Conservation (phyloP, 2,888 invertebrate genomes). For the Beris morrisii region DNA sequence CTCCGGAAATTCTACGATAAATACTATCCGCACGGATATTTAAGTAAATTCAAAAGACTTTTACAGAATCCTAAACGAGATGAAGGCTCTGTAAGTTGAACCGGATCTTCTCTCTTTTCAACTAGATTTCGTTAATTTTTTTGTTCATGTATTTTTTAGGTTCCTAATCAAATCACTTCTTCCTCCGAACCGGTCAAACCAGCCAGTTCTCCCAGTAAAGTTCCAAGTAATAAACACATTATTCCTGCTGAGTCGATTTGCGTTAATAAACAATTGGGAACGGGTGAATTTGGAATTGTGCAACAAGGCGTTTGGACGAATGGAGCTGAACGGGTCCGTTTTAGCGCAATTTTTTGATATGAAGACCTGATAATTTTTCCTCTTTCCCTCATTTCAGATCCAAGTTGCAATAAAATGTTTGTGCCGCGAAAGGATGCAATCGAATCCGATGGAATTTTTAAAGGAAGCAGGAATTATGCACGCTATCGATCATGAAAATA, state of each 20-base stretch:
- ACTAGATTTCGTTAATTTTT: too few relatives aligned
- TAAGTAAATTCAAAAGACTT: slow-evolving; percentile 87
- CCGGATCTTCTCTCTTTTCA: not conserved
- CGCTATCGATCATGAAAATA: slow-evolving; percentile 94
- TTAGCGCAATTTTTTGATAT: not conserved
- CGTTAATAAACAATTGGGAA: slow-evolving; percentile 92
- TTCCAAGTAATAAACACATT: slow-evolving; percentile 75
- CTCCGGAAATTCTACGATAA: slow-evolving; percentile 92
- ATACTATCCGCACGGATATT: slow-evolving; percentile 90
- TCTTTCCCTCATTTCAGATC: slow-evolving; percentile 65
- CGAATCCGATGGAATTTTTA: slow-evolving; percentile 93
- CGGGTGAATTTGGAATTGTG: slow-evolving; percentile 97
- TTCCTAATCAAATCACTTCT: slow-evolving; percentile 61
- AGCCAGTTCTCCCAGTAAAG: slow-evolving; percentile 53
- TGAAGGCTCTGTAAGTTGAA: slow-evolving; percentile 55
- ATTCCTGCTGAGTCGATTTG: slow-evolving; percentile 88
- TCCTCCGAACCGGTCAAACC: slow-evolving; percentile 70
- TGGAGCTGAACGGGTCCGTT: slow-evolving; percentile 81
- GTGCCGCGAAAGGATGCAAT: slow-evolving; percentile 91
- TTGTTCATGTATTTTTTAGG: slow-evolving; percentile 21
- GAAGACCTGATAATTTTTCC: slow-evolving; percentile 45
- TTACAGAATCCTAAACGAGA: slow-evolving; percentile 64
- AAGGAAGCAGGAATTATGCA: slow-evolving; percentile 99
- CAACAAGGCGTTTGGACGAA: slow-evolving; percentile 98
- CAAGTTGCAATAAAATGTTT: slow-evolving; percentile 97